Conservation (phyloP, 2,888 invertebrate species). For the Scaptomyza reducta region DNA sequence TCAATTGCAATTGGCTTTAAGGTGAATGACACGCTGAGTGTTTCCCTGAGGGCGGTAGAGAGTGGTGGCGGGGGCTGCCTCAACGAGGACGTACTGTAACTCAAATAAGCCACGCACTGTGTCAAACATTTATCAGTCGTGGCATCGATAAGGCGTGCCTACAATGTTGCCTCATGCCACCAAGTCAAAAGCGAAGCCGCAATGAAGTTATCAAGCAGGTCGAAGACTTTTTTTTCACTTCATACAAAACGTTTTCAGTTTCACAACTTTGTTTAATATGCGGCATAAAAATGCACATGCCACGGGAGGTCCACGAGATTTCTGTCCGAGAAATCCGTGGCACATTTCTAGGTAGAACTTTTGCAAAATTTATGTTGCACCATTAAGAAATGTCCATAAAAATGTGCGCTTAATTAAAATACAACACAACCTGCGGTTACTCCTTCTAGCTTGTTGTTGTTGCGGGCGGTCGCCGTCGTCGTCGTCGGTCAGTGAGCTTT, state of each 20-base stretch:
- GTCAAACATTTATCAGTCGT: slow-evolving; percentile 75
- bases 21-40: slow-evolving; percentile 63
- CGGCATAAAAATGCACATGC: slow-evolving; percentile 74
- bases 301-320: slow-evolving; percentile 9
- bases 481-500: slow-evolving; percentile 59
- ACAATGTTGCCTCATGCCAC: slow-evolving; percentile 67
- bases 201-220: slow-evolving; percentile 67
- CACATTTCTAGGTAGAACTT: slow-evolving; percentile 28
- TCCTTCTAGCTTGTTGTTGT: slow-evolving; percentile 21
- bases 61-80: background rate
- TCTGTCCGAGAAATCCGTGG: too few species aligned
- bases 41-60: background rate
- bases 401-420: slow-evolving; percentile 73
- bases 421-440: slow-evolving; percentile 35
- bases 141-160: slow-evolving; percentile 66
- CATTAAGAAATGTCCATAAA: slow-evolving; percentile 76
- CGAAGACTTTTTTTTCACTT: slow-evolving; percentile 20
- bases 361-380: slow-evolving; percentile 62
- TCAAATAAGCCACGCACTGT: slow-evolving; percentile 70
- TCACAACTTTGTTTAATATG: slow-evolving; percentile 73
- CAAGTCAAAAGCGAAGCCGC: slow-evolving; percentile 21
- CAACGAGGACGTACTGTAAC: slow-evolving; percentile 43
- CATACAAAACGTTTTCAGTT: slow-evolving; percentile 59
- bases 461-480: too few species aligned
- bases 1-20: slow-evolving; percentile 54